These are phyloP conservation scores for Vireo altiloquus DNA, from an alignment of 2,113 vertebrate species.

Conservation along the genomic window DNA sequence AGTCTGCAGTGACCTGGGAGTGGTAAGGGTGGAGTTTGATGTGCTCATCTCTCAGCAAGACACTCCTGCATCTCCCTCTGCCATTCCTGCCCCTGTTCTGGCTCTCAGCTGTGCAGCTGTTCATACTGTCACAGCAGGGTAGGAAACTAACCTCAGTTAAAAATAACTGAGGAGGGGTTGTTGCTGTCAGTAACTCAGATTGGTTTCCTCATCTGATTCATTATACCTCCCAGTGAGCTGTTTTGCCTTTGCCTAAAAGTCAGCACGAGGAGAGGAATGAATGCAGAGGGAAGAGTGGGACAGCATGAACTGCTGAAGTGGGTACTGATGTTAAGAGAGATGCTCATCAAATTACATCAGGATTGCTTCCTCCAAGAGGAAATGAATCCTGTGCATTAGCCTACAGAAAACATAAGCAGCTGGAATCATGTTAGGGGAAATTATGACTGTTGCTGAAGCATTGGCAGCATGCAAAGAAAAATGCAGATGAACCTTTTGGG, in stretches of 20 bases:
- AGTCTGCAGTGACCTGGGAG: not conserved
- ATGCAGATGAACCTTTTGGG: not conserved
- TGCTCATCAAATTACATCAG: not conserved
- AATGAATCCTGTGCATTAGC: constrained; percentile 14
- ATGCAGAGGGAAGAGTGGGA: not conserved
- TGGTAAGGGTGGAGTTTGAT: not conserved
- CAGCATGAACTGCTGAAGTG: not conserved
- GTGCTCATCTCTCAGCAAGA: not conserved
- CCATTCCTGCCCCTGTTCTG: not conserved
- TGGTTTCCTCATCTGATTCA: not conserved
- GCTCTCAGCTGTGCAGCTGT: not conserved
- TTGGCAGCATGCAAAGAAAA: not conserved
- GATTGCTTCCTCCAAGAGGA: constrained; percentile 23
- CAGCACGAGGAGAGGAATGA: not conserved
- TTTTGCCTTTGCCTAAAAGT: not conserved
- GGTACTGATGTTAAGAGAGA: not conserved
- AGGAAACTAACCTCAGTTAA: not conserved
- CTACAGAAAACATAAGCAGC: constrained; percentile 36
- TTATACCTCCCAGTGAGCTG: not conserved
- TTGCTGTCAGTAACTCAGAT: not conserved
- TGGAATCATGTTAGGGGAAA: not conserved
- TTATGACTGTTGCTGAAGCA: not conserved
- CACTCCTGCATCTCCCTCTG: not conserved
- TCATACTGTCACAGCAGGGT: not conserved
- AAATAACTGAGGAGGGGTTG: not conserved